Evolutionary conservation across 1,140 invertebrate species (phyloP), one percentile per base, ranked within the genome.

Genomic region (Cotesia glomerata): DNA sequence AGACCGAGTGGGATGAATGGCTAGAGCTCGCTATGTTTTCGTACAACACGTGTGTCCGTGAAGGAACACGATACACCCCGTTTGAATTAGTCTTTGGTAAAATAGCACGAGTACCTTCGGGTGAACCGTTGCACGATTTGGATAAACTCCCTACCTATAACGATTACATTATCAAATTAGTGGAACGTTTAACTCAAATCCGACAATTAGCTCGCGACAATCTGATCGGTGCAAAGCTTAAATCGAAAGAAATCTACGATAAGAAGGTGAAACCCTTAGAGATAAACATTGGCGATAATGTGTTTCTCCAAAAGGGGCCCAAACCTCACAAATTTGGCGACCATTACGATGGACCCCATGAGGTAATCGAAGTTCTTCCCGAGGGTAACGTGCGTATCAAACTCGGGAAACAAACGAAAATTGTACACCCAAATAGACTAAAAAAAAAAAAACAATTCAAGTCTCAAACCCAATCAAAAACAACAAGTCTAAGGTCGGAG

Each of bases 171-270:
- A n/a, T 11, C 2, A 32, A 56, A 0, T 18, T 72, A 58, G 18
- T 54, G 9, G 5, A 14, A 0, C 62, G 8, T 14, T 11, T 74
- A 14, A 18, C 3, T 7, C 5, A 39, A 13, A n/a, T 39, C 7
- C 68, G 45, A 5, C 14, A 71, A 16, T 16, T 35, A 9, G 69
- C 69, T 9, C 8, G 39, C 0, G 32, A 66, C 26, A 75, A 73
- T 62, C 14, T 72, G 35, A 66, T 66, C 11, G 8, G 13, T 11
- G 35, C 66, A 0, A 69, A 76, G 49, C 0, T 16, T 5, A 72
- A 16, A 11, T 67, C 62, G 0, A 65, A 71, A n/a, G 54, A 54
- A 51, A 64, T 54, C 13, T 54, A 71, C 18, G 71, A 68, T 52
- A 1, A 16, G 63, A 68, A 63, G n/a, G 3, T 52, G 11, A 68